Conservation (phyloP, 1,140 invertebrate species). For the Calosoma granatense region DNA sequence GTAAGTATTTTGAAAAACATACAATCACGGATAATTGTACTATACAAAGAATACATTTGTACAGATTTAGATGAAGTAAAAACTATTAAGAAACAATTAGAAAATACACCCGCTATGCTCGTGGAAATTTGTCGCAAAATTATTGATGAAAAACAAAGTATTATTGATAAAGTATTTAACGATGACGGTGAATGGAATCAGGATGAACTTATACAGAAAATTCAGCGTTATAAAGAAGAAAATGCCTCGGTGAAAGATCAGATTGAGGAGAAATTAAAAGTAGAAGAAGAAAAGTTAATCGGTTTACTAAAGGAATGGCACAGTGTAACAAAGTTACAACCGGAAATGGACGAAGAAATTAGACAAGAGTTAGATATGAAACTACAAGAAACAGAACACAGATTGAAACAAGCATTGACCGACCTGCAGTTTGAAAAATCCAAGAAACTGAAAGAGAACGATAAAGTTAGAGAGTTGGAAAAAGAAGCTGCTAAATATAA, state of each 20-base stretch:
- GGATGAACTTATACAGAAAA: not conserved
- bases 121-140: not conserved
- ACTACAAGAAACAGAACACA: not conserved
- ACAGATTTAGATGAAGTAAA: not conserved
- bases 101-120: not conserved
- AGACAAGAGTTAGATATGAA: not conserved
- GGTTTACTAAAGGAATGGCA: not conserved
- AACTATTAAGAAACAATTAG: not conserved
- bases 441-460: not conserved
- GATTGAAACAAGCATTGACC: not conserved
- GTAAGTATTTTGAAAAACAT: too few relatives aligned
- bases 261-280: not conserved
- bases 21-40: too few relatives aligned
- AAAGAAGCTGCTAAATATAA: not conserved
- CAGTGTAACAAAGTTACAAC: not conserved
- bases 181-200: not conserved
- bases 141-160: not conserved
- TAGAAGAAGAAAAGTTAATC: not conserved
- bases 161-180: not conserved
- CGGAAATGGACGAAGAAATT: not conserved
- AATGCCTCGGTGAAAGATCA: not conserved
- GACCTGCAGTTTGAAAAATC: not conserved
- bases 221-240: not conserved
- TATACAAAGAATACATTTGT: too few relatives aligned
- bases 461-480: not conserved